Evolutionary conservation across 2,797 vertebrate species (phyloP), one percentile per base, ranked within the genome.

Genomic region (Acipenser oxyrinchus): DNA sequence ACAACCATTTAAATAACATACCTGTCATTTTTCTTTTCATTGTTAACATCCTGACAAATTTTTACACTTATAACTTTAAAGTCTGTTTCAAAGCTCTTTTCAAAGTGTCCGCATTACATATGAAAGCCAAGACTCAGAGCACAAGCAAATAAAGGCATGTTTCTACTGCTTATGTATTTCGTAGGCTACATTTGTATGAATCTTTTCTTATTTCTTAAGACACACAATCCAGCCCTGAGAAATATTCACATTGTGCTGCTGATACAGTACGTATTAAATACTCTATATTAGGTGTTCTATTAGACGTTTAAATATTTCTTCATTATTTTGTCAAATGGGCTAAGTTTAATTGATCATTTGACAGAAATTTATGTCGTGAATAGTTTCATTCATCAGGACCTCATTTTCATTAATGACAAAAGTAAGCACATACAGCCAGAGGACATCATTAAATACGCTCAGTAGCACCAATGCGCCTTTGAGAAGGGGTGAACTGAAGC

Each of bases 341-440:
- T 0, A 12, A 9, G 51, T 2, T 12, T 53, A 53, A 76, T 73
- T 79, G 76, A 83, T 86, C 81, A 74, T 79, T 74, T 77, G 11
- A 78, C 72, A 81, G 73, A 70, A 69, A 76, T 79, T 74, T 71
- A 61, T 81, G 70, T 70, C 76, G 72, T 64, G 79, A 74, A 53
- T 15, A 70, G 66, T 60, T 80, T 72, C 62, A 71, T 80, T 83
- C 75, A 76, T 82, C 73, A 82, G 53, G 63, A 73, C 64, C 68
- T 79, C 63, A 72, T 83, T 83, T 81, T 69, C 62, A 71, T 74
- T 79, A 83, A 77, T 66, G 68, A 67, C 64, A 66, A 61, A 75
- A 75, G 63, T 68, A 72, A 82, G 73, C 10, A 69, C 68, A 74
- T 77, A 8, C 51, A 53, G 51, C 76, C 64, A 76, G 63, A 13